These are phyloP conservation scores for Premnoplex brunnescens DNA, from an alignment of 2,797 vertebrate genomes.

Conservation along the genomic window DNA sequence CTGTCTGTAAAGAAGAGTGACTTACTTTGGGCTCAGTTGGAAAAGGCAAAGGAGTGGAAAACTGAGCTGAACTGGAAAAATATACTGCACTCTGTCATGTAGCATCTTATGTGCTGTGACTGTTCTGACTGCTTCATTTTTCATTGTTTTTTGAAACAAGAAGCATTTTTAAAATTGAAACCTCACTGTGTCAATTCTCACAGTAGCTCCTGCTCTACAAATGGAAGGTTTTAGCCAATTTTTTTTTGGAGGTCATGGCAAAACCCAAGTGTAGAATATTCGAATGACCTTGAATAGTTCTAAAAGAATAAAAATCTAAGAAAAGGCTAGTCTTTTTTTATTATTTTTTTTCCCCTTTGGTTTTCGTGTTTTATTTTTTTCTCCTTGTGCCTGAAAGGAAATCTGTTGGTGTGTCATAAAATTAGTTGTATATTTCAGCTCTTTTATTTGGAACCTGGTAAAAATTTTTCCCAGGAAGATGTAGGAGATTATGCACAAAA, in stretches of 20 bases:
- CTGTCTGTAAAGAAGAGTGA: slow-evolving; percentile 33
- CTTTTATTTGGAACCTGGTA: slow-evolving; percentile 22
- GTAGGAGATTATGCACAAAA: slow-evolving; percentile 25
- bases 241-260: slow-evolving; percentile 10
- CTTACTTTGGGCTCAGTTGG: slow-evolving; percentile 49
- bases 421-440: not conserved
- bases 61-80: slow-evolving; percentile 74
- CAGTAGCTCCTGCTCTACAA: not conserved
- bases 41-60: slow-evolving; percentile 74
- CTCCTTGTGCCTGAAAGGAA: not conserved
- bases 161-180: slow-evolving; percentile 36
- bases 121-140: slow-evolving; percentile 36
- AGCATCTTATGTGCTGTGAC: slow-evolving; percentile 38
- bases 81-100: slow-evolving; percentile 10
- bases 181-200: slow-evolving; percentile 14
- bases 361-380: not conserved
- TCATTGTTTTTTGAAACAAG: slow-evolving; percentile 37
- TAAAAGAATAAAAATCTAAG: not conserved
- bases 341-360: not conserved
- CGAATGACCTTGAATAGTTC: slow-evolving; percentile 12
- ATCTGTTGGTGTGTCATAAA: not conserved
- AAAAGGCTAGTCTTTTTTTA: not conserved
- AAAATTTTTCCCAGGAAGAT: slow-evolving; percentile 17
- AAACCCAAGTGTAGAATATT: slow-evolving; percentile 17
- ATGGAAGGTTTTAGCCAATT: not conserved